Percentiles rank a stretch among this genome's conserved stretches.
These are phyloP conservation scores for Carcinoscorpius rotundicauda DNA, from an alignment of 1,140 invertebrate genomes.

Conservation along the genomic window DNA sequence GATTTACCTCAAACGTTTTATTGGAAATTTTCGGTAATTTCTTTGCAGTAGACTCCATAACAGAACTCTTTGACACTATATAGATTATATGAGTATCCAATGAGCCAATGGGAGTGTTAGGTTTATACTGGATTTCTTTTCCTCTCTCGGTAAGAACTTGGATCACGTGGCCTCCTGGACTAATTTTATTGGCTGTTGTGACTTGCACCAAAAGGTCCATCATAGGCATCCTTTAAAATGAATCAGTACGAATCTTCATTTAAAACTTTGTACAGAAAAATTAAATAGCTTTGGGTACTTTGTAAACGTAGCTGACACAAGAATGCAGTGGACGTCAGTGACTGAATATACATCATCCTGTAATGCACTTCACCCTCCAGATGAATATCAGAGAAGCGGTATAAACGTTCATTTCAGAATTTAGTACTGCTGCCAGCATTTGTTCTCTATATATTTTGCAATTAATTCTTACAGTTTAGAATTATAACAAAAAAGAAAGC, in stretches of 20 bases:
- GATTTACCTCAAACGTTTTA: constrained; percentile 49
- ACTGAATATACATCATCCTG: too few relatives aligned
- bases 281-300: too few relatives aligned
- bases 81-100: constrained; percentile 41
- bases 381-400: too few relatives aligned
- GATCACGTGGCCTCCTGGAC: constrained; percentile 56
- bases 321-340: too few relatives aligned
- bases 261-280: too few relatives aligned
- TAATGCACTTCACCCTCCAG: too few relatives aligned
- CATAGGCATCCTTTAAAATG: constrained; percentile 51
- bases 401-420: too few relatives aligned
- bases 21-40: constrained; percentile 26
- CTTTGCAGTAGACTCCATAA: constrained; percentile 11
- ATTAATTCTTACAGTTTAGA: too few relatives aligned
- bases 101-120: constrained; percentile 59
- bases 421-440: too few relatives aligned
- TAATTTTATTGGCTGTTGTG: constrained; percentile 55
- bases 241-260: neutral
- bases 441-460: too few relatives aligned
- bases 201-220: constrained; percentile 68
- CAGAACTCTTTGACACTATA: constrained; percentile 43
- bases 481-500: too few relatives aligned
- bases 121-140: constrained; percentile 48
- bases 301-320: too few relatives aligned
- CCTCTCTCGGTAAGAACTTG: neutral